phyloP scores from a whole-genome alignment of 2,797 vertebrate genomes.

The Dipus sagitta region DNA sequence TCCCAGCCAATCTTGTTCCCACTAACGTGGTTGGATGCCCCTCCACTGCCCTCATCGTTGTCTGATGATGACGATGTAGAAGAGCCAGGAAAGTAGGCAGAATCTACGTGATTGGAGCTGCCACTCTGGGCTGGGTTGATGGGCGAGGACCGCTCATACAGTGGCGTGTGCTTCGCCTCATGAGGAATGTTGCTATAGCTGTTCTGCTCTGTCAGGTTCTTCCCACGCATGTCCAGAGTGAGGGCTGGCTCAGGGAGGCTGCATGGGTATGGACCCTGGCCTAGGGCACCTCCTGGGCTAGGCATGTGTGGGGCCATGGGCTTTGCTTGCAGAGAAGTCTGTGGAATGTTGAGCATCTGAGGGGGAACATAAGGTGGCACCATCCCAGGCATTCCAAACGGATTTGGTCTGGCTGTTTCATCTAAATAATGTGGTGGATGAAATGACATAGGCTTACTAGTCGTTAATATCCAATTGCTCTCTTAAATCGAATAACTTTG shows the following conservation, averaged over 20 bases:
- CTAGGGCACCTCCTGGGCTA: constrained; percentile 86
- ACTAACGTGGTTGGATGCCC: constrained; percentile 93
- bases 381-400: constrained; percentile 91
- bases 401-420: constrained; percentile 93
- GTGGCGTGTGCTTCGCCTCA: constrained; percentile 95
- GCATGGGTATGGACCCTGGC: constrained; percentile 90
- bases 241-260: constrained; percentile 89
- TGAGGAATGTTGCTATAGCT: constrained; percentile 96
- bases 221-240: constrained; percentile 88
- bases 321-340: constrained; percentile 91
- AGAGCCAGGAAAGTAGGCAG: constrained; percentile 92
- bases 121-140: constrained; percentile 91
- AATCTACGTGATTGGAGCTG: constrained; percentile 92
- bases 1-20: constrained; percentile 94
- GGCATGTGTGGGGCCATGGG: constrained; percentile 91
- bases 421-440: constrained; percentile 90
- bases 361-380: constrained; percentile 91
- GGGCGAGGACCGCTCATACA: constrained; percentile 95
- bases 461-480: constrained; percentile 96
- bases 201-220: constrained; percentile 92
- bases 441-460: constrained; percentile 93
- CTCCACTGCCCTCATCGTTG: constrained; percentile 93
- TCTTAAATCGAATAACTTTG: constrained; percentile 96
- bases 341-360: constrained; percentile 95
- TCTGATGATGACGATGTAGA: constrained; percentile 95